phyloP scores from a whole-genome alignment of 2,888 invertebrate genomes.

The Mesorhabditis belari region DNA sequence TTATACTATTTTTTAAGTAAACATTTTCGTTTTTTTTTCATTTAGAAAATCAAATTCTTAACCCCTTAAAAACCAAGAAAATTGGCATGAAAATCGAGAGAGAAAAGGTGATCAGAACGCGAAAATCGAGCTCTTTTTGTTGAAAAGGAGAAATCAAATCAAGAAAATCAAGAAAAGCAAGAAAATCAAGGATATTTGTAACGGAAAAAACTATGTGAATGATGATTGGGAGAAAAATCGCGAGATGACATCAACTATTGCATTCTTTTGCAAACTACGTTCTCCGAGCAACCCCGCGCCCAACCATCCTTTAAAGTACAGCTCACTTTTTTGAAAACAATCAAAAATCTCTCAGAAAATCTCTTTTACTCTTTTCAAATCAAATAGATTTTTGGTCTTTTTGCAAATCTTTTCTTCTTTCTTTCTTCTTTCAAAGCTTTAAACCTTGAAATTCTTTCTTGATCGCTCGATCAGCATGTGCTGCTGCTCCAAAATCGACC shows the following conservation, averaged over 20 bases:
- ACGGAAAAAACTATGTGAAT: too few relatives aligned
- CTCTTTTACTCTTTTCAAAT: background rate
- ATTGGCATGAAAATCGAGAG: background rate
- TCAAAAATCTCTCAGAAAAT: background rate
- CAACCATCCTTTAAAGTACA: background rate
- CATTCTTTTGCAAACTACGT: too few relatives aligned
- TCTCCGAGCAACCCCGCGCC: too few relatives aligned
- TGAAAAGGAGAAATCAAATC: too few relatives aligned
- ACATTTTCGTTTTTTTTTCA: background rate
- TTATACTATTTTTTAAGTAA: background rate
- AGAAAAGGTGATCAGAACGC: too few relatives aligned
- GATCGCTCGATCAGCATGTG: slow-evolving; percentile 33
- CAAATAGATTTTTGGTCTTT: background rate
- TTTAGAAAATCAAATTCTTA: background rate
- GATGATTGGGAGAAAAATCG: too few relatives aligned
- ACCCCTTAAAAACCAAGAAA: background rate
- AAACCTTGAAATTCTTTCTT: slow-evolving; percentile 44
- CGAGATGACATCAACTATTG: too few relatives aligned
- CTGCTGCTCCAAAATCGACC: slow-evolving; percentile 48
- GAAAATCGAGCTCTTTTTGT: too few relatives aligned
- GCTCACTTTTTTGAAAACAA: background rate
- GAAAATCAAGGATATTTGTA: too few relatives aligned
- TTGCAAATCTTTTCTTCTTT: background rate
- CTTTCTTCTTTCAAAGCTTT: slow-evolving; percentile 1
- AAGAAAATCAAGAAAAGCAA: too few relatives aligned